Base-by-base conservation (phyloP, 2,113 vertebrate species). In the Tenrec ecaudatus region DNA sequence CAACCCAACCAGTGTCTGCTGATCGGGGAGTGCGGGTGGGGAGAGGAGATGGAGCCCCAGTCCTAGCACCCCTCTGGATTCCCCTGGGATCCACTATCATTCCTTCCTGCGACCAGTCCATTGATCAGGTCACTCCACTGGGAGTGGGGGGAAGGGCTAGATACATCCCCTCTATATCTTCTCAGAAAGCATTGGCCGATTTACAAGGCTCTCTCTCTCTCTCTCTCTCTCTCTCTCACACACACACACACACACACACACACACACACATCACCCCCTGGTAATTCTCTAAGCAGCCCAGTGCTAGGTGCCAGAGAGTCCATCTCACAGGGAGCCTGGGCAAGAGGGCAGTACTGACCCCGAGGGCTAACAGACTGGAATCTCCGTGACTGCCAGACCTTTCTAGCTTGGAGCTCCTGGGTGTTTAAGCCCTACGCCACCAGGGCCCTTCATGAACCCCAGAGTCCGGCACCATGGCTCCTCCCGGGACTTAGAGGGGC, bases 71-170 rank as follows among this genome's bases (percentile, higher is more conserved):
- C 33, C 47, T 40, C 60, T 23, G 43, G 76, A 58, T 75, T 76
- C 43, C 17, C 40, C 1, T 12, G 47, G 66, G 36, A 66, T 47
- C 58, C 60, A 33, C 0, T 8, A 27, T n/a, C 38, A 64, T 3
- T 47, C 29, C 53, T 58, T 68, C 33, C 47, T 20, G 8, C 10
- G 33, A 31, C 4, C 33, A 76, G 82, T 43, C 73, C 64, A 53
- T 3, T n/a, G 33, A 5, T 40, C 12, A 71, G 58, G 83, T 9
- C 76, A 64, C 31, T 66, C 31, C 4, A 0, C 0, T 0, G 0
- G 1, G 78, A 57, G 23, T 23, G 25, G 36, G 0, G 0, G 60
- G 47, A 68, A 23, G 11, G 5, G 23, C 73, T n/a, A 69, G 53
- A 64, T 20, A n/a, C 6, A 58, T 11, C 7, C 71, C 47, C 84